Percentiles rank a stretch among this genome's conserved stretches.
Conservation (phyloP, 1,140 invertebrate genomes). For the Drosophila ananassae region DNA sequence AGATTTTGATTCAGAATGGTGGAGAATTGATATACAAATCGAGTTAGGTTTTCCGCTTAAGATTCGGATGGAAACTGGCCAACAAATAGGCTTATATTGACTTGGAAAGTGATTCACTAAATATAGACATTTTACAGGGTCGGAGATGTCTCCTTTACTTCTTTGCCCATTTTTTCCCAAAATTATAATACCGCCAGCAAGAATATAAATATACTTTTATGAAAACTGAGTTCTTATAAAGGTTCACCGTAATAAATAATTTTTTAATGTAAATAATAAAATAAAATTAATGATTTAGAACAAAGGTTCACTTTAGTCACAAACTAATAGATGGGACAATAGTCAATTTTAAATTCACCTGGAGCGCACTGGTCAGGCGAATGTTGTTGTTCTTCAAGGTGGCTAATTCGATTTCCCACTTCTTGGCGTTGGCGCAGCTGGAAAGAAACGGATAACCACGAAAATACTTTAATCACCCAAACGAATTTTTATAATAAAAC, state of each 20-base stretch:
- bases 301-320: not conserved
- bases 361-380: conserved; percentile 96
- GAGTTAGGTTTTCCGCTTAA: too few species aligned
- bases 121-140: too few species aligned
- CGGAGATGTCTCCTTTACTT: too few species aligned
- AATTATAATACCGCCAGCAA: too few species aligned
- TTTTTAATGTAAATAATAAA: not conserved
- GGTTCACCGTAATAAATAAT: not conserved
- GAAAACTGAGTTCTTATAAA: not conserved
- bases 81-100: too few species aligned
- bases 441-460: conserved; percentile 43
- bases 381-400: conserved; percentile 98
- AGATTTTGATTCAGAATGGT: too few species aligned
- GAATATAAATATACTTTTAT: not conserved
- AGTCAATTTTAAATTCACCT: conserved; percentile 84
- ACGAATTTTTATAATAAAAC: not conserved
- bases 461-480: not conserved
- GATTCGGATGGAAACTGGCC: too few species aligned
- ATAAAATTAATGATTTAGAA: too few species aligned
- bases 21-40: too few species aligned
- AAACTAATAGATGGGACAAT: not conserved
- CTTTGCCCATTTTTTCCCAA: too few species aligned
- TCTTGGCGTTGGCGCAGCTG: conserved; percentile 98
- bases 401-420: conserved; percentile 98
- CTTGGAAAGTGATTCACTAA: too few species aligned